Conservation (phyloP, 2,888 invertebrate genomes). For the Drosophila greeni region DNA sequence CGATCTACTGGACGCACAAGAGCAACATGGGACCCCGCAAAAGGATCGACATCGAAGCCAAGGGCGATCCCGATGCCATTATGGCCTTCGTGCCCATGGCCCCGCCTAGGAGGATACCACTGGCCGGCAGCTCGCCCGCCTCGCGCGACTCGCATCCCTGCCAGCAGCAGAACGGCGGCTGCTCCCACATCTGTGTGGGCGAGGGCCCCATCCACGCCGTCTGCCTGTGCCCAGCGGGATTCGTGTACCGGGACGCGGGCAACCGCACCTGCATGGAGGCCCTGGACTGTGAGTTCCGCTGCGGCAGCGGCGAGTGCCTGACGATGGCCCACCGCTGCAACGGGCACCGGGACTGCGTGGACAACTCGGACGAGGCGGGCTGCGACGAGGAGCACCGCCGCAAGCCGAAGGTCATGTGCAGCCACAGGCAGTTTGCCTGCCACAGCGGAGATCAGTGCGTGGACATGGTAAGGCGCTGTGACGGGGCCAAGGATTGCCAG, state of each 20-base stretch:
- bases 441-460: conserved; percentile 80
- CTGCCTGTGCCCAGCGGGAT: conserved; percentile 85
- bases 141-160: conserved; percentile 81
- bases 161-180: conserved; percentile 82
- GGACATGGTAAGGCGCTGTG: conserved; percentile 78
- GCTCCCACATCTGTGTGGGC: conserved; percentile 87
- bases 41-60: conserved; percentile 72
- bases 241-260: conserved; percentile 79
- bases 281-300: conserved; percentile 80
- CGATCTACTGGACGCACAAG: conserved; percentile 83
- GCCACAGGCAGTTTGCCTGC: conserved; percentile 80
- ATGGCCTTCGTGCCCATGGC: conserved; percentile 34
- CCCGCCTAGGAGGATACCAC: conserved; percentile 60
- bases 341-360: conserved; percentile 81
- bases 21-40: conserved; percentile 76
- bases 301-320: conserved; percentile 81
- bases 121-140: conserved; percentile 55
- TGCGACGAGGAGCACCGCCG: conserved; percentile 74
- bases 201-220: conserved; percentile 72
- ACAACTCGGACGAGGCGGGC: conserved; percentile 80
- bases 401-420: conserved; percentile 75
- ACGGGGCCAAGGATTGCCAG: conserved; percentile 80
- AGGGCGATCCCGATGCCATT: conserved; percentile 27
- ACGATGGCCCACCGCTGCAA: conserved; percentile 81
- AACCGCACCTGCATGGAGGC: conserved; percentile 81